Conservation (phyloP, 1,140 invertebrate genomes). For the Carcinoscorpius rotundicauda region DNA sequence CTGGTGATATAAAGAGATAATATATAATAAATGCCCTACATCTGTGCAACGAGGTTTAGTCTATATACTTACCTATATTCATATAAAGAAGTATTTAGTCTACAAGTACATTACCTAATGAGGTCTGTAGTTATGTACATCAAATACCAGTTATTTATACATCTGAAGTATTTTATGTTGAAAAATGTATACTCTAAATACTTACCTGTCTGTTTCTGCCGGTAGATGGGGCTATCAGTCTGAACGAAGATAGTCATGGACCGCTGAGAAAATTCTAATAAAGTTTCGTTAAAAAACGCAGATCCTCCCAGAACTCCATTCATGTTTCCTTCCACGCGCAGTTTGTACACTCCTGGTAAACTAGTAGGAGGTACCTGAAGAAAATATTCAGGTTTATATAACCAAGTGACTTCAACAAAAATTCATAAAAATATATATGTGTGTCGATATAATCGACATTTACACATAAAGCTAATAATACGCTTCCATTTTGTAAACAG, state of each 20-base stretch:
- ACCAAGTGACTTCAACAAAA: too few relatives aligned
- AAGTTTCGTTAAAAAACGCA: conserved; percentile 69
- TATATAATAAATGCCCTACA: too few relatives aligned
- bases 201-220: conserved; percentile 72
- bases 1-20: too few relatives aligned
- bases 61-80: too few relatives aligned
- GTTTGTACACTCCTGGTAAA: conserved; percentile 62
- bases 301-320: conserved; percentile 67
- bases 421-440: too few relatives aligned
- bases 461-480: too few relatives aligned
- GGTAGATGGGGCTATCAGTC: conserved; percentile 88
- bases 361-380: conserved; percentile 61
- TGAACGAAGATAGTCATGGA: conserved; percentile 93
- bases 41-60: too few relatives aligned
- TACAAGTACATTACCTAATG: not conserved
- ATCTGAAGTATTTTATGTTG: too few relatives aligned
- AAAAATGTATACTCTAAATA: not conserved
- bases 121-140: not conserved
- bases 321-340: conserved; percentile 77
- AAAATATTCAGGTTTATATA: not conserved
- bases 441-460: not conserved
- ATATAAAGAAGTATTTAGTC: too few relatives aligned
- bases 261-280: conserved; percentile 63
- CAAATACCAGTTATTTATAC: too few relatives aligned
- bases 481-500: too few relatives aligned